Base-by-base conservation (phyloP, 2,888 invertebrate species). In the Drepanosiphum platanoidis region DNA sequence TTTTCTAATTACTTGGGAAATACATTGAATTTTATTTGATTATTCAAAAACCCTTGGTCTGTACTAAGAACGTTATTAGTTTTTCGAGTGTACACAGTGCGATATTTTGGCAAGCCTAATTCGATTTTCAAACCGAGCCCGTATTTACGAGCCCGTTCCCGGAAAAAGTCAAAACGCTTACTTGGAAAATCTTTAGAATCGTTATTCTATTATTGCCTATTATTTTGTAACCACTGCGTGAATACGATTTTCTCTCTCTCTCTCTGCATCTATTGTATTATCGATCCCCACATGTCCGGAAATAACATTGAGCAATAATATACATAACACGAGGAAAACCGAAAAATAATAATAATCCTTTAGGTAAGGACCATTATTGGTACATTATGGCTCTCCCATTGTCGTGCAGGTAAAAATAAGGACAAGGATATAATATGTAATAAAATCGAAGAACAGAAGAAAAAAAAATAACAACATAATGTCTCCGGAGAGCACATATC, bases 381-480 rank as follows among this genome's bases (percentile, higher is more conserved):
- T 30, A 39, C 70, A 58, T 36, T 80, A 80, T 80, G 70, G 68
- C 46, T 70, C 70, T 80, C 70, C 30, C 58, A 71, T 80, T 80
- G 80, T 80, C 58, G 52, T 36, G 5, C 27, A 30, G 22, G 81
- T 30, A 42, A 58, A 72, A 84, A 77, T 77, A 84, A 77, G 77
- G 77, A 84, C 68, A 58, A 84, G 77, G 68, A 84, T 83, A 46
- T 30, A 71, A 13, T 36, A 82, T 30, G 36, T 30, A 71, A 13
- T 36, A 82, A 22, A 75, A 83, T 52, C 46, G 34, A 27, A 66
- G 66, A 46, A 74, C 64, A 64, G n/a, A n/a, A n/a, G n/a, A 39
- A 36, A 61, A 39, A 70, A 80, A 70, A 81, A 81, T 72, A 81
- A 81, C 61, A 71, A 80, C 70, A 70, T 80, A 81, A 77, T 70